Conservation (phyloP, 1,140 invertebrate species). For the Cataglyphis hispanica region DNA sequence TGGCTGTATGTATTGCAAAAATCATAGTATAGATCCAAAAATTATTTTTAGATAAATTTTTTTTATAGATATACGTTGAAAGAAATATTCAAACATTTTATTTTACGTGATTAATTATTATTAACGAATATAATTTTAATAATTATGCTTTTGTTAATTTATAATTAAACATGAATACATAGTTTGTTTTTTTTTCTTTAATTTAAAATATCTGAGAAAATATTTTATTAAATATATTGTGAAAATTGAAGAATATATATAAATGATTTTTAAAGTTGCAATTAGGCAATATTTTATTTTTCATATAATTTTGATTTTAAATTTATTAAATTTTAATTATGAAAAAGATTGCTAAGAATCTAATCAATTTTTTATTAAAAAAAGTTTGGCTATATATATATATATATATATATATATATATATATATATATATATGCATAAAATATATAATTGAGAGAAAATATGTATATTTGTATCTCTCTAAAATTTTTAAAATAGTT, state of each 20-base stretch:
- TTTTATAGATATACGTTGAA: background rate
- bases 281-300: background rate
- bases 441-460: background rate
- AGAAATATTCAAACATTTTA: background rate
- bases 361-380: background rate
- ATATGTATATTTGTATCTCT: too few species aligned
- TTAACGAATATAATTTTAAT: background rate
- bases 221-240: background rate
- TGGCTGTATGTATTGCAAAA: background rate
- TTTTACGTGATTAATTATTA: background rate
- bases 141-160: background rate
- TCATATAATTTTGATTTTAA: background rate
- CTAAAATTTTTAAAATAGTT: background rate
- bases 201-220: background rate
- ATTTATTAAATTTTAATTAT: background rate
- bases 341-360: background rate
- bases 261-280: background rate
- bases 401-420: too few species aligned
- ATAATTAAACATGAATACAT: background rate
- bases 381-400: background rate
- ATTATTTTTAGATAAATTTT: constrained; percentile 1
- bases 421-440: too few species aligned
- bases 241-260: background rate
- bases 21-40: background rate
- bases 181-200: background rate